These are phyloP conservation scores for Argentina silus DNA, from an alignment of 2,797 vertebrate genomes.

Conservation along the genomic window DNA sequence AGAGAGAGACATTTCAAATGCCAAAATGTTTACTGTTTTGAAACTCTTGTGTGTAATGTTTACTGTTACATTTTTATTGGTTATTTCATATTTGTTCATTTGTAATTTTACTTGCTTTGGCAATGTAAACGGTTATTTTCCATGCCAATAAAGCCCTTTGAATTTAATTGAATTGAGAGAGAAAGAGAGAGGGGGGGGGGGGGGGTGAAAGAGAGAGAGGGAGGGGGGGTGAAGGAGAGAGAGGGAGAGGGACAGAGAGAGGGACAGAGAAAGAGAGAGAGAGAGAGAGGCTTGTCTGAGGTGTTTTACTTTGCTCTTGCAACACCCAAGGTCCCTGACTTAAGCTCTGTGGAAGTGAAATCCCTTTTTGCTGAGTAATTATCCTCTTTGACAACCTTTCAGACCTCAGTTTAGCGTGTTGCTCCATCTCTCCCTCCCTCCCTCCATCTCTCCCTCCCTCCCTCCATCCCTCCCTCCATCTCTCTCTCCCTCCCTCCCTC, in stretches of 20 bases:
- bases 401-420: conserved; percentile 47
- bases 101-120: no score
- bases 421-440: conserved; percentile 28
- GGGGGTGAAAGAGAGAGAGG: background rate
- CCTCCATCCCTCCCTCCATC: background rate
- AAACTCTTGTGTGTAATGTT: no score
- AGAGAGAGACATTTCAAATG: no score
- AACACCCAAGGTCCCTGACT: conserved; percentile 34
- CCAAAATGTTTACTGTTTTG: no score
- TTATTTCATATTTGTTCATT: no score
- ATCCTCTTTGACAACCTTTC: conserved; percentile 45
- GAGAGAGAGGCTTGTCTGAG: background rate
- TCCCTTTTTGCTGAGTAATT: conserved; percentile 52
- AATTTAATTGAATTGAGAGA: background rate
- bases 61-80: no score
- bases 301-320: conserved; percentile 34
- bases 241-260: background rate
- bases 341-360: conserved; percentile 36
- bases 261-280: background rate
- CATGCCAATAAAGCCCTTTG: background rate
- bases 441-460: conserved; percentile 1
- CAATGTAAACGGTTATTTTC: no score
- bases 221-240: background rate
- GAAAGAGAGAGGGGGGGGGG: background rate
- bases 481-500: conserved; percentile 25